phyloP scores from a whole-genome alignment of 1,140 invertebrate genomes.

The Neoseiulus cucumeris region DNA sequence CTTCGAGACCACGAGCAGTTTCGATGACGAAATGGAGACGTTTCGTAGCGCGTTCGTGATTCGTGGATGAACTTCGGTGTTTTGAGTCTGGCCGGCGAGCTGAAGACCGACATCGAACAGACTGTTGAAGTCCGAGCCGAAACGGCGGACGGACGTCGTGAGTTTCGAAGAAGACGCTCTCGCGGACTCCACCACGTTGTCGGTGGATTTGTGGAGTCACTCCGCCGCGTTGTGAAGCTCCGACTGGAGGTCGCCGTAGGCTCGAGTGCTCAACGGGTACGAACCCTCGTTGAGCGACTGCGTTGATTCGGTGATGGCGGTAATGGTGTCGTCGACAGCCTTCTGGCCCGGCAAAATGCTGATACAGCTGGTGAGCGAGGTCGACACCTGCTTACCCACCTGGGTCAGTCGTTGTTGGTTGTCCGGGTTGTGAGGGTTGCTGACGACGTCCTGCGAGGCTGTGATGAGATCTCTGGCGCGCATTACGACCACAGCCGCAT shows the following conservation, averaged over 20 bases:
- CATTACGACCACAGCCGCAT: constrained; percentile 53
- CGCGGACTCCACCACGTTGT: constrained; percentile 51
- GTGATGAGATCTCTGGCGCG: constrained; percentile 53
- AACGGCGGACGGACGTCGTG: constrained; percentile 48
- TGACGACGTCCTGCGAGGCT: constrained; percentile 45
- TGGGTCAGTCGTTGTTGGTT: constrained; percentile 39
- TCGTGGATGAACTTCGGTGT: constrained; percentile 43
- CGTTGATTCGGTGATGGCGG: constrained; percentile 51
- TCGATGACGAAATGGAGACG: constrained; percentile 66
- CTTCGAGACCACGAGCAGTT: constrained; percentile 65
- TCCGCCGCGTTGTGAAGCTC: constrained; percentile 61
- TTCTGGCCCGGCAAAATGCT: constrained; percentile 66
- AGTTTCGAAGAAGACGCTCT: constrained; percentile 41
- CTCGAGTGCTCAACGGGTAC: constrained; percentile 24
- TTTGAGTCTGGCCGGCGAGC: constrained; percentile 54
- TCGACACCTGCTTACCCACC: constrained; percentile 31
- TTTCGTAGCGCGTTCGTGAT: constrained; percentile 69
- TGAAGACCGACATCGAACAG: constrained; percentile 54
- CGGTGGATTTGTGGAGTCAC: constrained; percentile 55
- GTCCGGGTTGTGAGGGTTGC: constrained; percentile 36
- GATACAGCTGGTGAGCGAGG: constrained; percentile 37
- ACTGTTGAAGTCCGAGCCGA: constrained; percentile 51
- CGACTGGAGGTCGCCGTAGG: constrained; percentile 59
- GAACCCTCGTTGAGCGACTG: constrained; percentile 43
- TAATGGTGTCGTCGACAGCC: constrained; percentile 67